These are phyloP conservation scores for Acanthopleura granulata DNA, from an alignment of 2,888 invertebrate genomes.

Conservation along the genomic window DNA sequence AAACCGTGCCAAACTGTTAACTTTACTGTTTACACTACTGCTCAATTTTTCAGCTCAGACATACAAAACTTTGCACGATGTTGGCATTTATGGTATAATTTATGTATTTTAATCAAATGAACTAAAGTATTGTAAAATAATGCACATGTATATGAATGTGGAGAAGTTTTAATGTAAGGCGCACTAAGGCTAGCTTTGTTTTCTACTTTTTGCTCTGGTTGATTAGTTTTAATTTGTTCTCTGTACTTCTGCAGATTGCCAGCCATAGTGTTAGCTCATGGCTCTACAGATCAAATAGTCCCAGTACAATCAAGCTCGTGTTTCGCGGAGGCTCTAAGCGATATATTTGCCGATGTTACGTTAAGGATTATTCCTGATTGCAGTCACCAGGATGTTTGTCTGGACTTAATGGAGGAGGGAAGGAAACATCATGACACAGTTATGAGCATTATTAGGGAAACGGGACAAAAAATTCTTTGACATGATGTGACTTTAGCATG, in stretches of 20 bases:
- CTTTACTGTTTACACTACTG: too few species aligned
- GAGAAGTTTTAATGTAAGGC: too few species aligned
- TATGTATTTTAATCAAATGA: too few species aligned
- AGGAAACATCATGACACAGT: constrained; percentile 48
- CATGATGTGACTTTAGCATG: neutral
- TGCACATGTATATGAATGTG: neutral
- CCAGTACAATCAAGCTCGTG: constrained; percentile 53
- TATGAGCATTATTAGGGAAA: constrained; percentile 51
- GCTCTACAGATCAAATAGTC: constrained; percentile 57
- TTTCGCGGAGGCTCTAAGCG: constrained; percentile 52
- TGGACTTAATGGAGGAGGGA: constrained; percentile 58
- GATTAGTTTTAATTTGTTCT: constrained; percentile 16
- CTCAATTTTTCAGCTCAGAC: too few species aligned
- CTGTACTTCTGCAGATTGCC: constrained; percentile 56
- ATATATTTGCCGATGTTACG: constrained; percentile 46
- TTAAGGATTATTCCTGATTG: constrained; percentile 59
- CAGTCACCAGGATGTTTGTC: constrained; percentile 58
- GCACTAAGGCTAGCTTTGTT: too few species aligned
- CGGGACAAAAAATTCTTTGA: constrained; percentile 36
- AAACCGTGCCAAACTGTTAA: too few species aligned
- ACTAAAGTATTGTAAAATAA: too few species aligned
- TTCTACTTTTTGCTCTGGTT: neutral
- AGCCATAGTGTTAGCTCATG: constrained; percentile 59
- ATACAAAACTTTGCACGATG: too few species aligned
- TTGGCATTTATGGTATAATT: too few species aligned